Conservation (phyloP, 2,888 invertebrate genomes). For the Trimorus sp. region DNA sequence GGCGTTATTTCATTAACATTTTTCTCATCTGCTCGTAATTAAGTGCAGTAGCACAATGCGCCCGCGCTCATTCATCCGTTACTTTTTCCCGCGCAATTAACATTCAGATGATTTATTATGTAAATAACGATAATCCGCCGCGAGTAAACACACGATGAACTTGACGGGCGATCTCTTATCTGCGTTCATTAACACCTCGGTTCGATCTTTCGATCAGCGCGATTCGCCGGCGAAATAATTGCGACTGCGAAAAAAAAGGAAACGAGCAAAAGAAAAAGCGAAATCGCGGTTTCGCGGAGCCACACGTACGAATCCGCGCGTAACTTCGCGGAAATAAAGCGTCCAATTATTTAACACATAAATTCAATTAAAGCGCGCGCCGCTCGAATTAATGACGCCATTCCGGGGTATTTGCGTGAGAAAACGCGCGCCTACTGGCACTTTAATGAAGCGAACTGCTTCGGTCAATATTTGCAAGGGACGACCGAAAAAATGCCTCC, state of each 20-base stretch:
- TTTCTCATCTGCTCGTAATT: conserved; percentile 26
- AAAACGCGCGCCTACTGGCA: conserved; percentile 15
- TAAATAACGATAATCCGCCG: conserved; percentile 33
- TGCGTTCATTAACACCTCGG: conserved; percentile 49
- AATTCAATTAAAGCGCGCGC: conserved; percentile 28
- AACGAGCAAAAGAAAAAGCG: too few relatives aligned
- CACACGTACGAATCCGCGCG: conserved; percentile 7
- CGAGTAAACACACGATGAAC: conserved; percentile 40
- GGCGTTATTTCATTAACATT: conserved; percentile 46
- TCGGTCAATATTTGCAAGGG: not conserved
- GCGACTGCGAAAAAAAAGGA: too few relatives aligned
- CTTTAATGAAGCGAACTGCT: conserved; percentile 15
- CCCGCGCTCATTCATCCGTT: not conserved
- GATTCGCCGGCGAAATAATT: too few relatives aligned
- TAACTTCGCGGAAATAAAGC: conserved; percentile 33
- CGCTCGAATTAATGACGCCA: conserved; percentile 22
- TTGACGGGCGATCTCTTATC: conserved; percentile 46
- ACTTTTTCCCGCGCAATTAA: conserved; percentile 34
- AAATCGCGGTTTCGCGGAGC: too few relatives aligned
- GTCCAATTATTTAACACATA: conserved; percentile 36
- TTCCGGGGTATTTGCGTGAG: conserved; percentile 14
- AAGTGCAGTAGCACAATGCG: conserved; percentile 8
- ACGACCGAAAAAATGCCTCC: not conserved
- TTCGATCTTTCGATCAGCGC: too few relatives aligned
- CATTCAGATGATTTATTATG: conserved; percentile 34